Percentiles rank a stretch among this genome's conserved stretches.
Conservation (phyloP, 2,888 invertebrate species). For the Arctia plantaginis region DNA sequence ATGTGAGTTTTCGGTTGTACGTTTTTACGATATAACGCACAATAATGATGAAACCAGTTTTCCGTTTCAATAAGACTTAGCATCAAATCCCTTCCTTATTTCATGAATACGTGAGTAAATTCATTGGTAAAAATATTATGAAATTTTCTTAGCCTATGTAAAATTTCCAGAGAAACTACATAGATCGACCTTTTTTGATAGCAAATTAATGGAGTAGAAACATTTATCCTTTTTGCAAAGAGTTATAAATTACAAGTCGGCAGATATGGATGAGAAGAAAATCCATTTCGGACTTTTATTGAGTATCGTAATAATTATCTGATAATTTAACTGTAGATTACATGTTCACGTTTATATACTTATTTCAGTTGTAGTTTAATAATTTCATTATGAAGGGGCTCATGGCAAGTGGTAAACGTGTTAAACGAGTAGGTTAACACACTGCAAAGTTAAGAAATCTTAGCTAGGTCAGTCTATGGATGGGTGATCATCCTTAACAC, state of each 20-base stretch:
- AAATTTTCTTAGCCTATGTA: slow-evolving; percentile 21
- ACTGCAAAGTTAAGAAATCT: no score
- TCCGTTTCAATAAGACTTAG: slow-evolving; percentile 35
- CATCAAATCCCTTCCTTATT: slow-evolving; percentile 40
- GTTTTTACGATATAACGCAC: background rate
- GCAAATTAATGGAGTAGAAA: slow-evolving; percentile 35
- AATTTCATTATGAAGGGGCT: no score
- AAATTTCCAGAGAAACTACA: slow-evolving; percentile 28
- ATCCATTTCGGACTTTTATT: background rate
- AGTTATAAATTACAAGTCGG: background rate
- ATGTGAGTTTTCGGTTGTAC: background rate
- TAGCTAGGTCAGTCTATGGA: no score
- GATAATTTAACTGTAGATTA: no score
- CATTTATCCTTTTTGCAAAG: slow-evolving; percentile 20
- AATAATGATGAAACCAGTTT: slow-evolving; percentile 34
- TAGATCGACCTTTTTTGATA: slow-evolving; percentile 36
- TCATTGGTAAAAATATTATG: slow-evolving; percentile 22
- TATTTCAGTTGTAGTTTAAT: no score
- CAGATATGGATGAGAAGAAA: background rate
- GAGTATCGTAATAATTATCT: slow-evolving; percentile 1
- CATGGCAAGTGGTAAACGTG: no score
- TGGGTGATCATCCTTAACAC: no score
- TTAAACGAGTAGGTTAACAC: no score
- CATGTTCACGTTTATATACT: no score
- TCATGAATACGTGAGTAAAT: slow-evolving; percentile 41